phyloP scores from a whole-genome alignment of 2,888 invertebrate species.

The Sclerodermus sp. region DNA sequence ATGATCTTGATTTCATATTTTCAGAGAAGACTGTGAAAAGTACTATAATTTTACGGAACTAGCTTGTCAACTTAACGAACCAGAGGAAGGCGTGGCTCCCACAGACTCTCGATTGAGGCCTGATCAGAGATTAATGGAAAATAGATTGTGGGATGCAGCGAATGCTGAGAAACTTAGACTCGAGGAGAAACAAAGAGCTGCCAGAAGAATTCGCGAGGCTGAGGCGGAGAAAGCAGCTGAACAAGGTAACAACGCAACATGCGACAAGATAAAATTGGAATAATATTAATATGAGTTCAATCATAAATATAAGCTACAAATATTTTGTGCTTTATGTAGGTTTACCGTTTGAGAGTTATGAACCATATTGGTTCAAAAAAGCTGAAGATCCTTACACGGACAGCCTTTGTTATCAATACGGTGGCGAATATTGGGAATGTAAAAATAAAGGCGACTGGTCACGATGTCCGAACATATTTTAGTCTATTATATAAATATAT shows the following conservation, averaged over 20 bases:
- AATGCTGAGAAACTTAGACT: constrained; percentile 82
- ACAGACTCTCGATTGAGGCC: constrained; percentile 92
- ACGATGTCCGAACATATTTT: constrained; percentile 89
- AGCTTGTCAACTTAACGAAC: constrained; percentile 95
- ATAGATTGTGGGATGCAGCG: constrained; percentile 89
- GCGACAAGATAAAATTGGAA: too few relatives aligned
- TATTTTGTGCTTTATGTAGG: constrained; percentile 52
- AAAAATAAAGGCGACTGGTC: constrained; percentile 89
- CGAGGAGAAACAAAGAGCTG: constrained; percentile 93
- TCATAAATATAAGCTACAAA: constrained; percentile 1
- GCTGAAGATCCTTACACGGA: constrained; percentile 73
- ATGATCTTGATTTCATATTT: constrained; percentile 5
- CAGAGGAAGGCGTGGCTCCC: constrained; percentile 88
- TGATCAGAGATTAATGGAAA: constrained; percentile 97
- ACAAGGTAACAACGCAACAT: constrained; percentile 60
- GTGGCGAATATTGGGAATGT: constrained; percentile 89
- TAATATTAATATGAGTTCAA: background rate
- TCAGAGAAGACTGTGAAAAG: constrained; percentile 66
- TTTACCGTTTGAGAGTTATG: constrained; percentile 71
- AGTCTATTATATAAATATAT: constrained; percentile 36
- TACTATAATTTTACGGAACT: constrained; percentile 95
- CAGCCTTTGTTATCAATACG: constrained; percentile 78
- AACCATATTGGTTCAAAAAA: constrained; percentile 89
- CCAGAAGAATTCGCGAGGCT: constrained; percentile 75
- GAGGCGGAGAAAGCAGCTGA: constrained; percentile 74